Evolutionary conservation across 2,113 vertebrate species (phyloP), one percentile per base, ranked within the genome.

Genomic region (Oncorhynchus masou): DNA sequence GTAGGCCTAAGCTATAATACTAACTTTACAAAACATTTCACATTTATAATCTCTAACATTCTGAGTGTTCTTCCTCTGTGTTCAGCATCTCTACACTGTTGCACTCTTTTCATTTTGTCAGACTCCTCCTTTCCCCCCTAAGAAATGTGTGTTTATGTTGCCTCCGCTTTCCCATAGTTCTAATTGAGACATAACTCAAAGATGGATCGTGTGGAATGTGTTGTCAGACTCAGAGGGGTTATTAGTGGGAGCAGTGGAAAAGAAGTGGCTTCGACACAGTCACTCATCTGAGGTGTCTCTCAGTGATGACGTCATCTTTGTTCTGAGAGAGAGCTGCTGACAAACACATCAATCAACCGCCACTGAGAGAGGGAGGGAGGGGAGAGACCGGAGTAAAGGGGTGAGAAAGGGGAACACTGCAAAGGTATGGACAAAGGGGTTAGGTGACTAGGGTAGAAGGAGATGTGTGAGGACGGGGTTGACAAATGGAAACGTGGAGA

Each of bases 111-210:
- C 34, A 34, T 34, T 19, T 54, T 54, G 51, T 19, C 51, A 54
- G 51, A 54, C 16, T 54, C 16, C 16, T 54, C 51, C 51, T 54
- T 54, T 54, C 16, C 16, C 15, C 49, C 12, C 15, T 54, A 16
- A 54, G 3, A 19, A 54, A 51, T 51, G 49, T 51, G 49, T 51
- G 15, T 51, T 51, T 51, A 67, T 67, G 11, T 29, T 29, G 27
- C 65, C 25, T 67, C 62, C 11, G 11, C 22, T 67, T 25, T 9
- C 12, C 51, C 16, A 3, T 5, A 19, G 16, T 19, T 54, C 65
- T 67, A 67, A 67, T 67, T 67, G 65, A 67, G 65, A 67, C 65
- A 66, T 31, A 67, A 31, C 65, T 67, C 65, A 67, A 27, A 5
- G 16, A 16, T 29, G 29, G 25, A 16, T 29, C 2, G 13, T 31